Percentiles rank a stretch among this genome's conserved stretches.
These are phyloP conservation scores for Ailurus styani DNA, from an alignment of 2,113 vertebrate species.

Conservation along the genomic window DNA sequence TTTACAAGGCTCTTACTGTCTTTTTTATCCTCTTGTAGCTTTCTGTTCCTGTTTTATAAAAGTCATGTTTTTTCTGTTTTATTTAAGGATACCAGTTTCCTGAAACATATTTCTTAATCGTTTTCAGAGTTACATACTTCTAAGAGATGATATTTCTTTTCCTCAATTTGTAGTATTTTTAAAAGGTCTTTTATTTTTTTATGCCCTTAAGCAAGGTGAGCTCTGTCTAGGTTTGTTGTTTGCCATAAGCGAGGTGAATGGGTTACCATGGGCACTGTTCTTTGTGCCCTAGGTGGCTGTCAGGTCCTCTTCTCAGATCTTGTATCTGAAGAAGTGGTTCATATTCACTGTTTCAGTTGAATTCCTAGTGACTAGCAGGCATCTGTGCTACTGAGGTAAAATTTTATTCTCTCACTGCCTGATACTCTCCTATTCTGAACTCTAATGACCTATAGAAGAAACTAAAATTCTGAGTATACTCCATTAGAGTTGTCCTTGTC, in stretches of 20 bases:
- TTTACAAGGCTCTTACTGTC: background rate
- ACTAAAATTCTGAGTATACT: background rate
- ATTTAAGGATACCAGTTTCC: conserved; percentile 41
- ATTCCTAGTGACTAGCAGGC: background rate
- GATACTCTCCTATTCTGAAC: background rate
- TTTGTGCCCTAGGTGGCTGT: background rate
- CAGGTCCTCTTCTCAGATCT: background rate
- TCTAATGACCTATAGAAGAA: background rate
- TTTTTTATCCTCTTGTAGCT: background rate
- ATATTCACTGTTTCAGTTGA: background rate
- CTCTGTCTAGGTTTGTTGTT: background rate
- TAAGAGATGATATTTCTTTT: conserved; percentile 13
- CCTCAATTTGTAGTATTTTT: background rate
- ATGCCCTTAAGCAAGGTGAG: background rate
- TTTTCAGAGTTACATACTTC: conserved; percentile 9
- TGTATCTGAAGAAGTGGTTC: conserved; percentile 23
- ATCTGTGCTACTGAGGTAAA: background rate
- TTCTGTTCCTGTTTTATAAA: conserved; percentile 44
- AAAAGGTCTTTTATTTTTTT: conserved; percentile 18
- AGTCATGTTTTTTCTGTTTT: conserved; percentile 39
- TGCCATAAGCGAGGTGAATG: background rate
- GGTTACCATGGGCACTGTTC: background rate
- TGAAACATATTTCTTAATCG: conserved; percentile 31
- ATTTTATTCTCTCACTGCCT: background rate
- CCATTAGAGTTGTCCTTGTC: background rate